These are phyloP conservation scores for Atractosteus spatula DNA, from an alignment of 2,113 vertebrate species.

Conservation along the genomic window DNA sequence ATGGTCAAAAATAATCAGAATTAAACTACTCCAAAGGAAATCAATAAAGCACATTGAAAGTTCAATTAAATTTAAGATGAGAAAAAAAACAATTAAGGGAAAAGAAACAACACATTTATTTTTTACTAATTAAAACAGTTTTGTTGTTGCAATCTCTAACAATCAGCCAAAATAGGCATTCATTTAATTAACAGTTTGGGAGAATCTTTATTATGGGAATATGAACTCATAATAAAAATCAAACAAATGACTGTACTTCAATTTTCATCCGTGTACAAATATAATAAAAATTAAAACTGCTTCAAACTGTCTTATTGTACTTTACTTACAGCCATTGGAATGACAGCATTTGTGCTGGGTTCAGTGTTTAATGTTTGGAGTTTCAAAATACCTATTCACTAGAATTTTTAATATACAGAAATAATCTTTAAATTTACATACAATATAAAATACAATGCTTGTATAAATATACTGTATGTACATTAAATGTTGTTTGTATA, in stretches of 20 bases:
- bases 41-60: conserved; percentile 64
- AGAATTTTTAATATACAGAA: too few relatives aligned
- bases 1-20: conserved; percentile 61
- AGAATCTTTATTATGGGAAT: conserved; percentile 14
- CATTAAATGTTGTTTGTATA: too few relatives aligned
- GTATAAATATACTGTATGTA: too few relatives aligned
- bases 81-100: conserved; percentile 69
- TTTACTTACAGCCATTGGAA: too few relatives aligned
- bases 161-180: conserved; percentile 62
- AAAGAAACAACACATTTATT: conserved; percentile 70
- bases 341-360: too few relatives aligned
- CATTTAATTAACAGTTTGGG: conserved; percentile 58
- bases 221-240: conserved; percentile 43
- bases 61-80: conserved; percentile 65
- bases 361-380: too few relatives aligned
- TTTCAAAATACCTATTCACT: too few relatives aligned
- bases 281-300: conserved; percentile 50
- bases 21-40: conserved; percentile 69
- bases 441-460: too few relatives aligned
- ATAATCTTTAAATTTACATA: too few relatives aligned
- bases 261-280: conserved; percentile 51
- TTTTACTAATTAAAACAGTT: conserved; percentile 71
- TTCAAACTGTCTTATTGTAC: conserved; percentile 31
- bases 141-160: conserved; percentile 67
- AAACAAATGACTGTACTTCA: conserved; percentile 52